These are phyloP conservation scores for Thalassophryne amazonica DNA, from an alignment of 2,797 vertebrate species.

Conservation along the genomic window DNA sequence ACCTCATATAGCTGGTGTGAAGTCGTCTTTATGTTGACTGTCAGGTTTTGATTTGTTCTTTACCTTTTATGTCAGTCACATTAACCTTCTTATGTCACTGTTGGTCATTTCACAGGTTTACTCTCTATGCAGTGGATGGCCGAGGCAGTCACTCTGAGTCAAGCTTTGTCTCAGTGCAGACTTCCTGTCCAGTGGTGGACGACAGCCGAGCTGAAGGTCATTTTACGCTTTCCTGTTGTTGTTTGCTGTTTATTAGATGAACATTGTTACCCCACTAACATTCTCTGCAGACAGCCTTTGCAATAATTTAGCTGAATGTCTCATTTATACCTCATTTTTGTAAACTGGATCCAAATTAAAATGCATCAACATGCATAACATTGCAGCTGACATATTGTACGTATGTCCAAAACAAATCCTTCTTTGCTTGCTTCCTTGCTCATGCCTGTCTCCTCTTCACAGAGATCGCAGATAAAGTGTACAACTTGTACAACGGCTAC, in stretches of 20 bases:
- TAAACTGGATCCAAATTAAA: too few relatives aligned
- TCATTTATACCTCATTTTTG: too few relatives aligned
- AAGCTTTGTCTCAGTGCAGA: constrained; percentile 89
- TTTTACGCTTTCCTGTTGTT: background rate
- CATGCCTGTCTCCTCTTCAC: constrained; percentile 24
- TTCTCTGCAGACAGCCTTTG: too few relatives aligned
- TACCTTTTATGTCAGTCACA: too few relatives aligned
- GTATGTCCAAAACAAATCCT: background rate
- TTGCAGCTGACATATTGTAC: too few relatives aligned
- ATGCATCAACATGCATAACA: too few relatives aligned
- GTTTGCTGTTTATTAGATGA: background rate
- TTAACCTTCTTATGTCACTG: constrained; percentile 11
- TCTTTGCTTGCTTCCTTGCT: background rate
- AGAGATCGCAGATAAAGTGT: constrained; percentile 98
- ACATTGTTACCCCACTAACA: too few relatives aligned
- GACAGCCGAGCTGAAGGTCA: constrained; percentile 96
- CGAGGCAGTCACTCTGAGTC: constrained; percentile 90
- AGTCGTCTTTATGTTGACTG: too few relatives aligned
- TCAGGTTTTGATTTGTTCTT: too few relatives aligned
- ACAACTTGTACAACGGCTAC: constrained; percentile 97
- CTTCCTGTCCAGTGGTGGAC: constrained; percentile 93
- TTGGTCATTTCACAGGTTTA: constrained; percentile 81
- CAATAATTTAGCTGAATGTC: too few relatives aligned
- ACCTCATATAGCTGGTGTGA: too few relatives aligned
- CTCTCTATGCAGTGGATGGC: constrained; percentile 91